Evolutionary conservation across 1,140 invertebrate genomes (phyloP), one percentile per base, ranked within the genome.

Genomic region (Riptortus pedestris): DNA sequence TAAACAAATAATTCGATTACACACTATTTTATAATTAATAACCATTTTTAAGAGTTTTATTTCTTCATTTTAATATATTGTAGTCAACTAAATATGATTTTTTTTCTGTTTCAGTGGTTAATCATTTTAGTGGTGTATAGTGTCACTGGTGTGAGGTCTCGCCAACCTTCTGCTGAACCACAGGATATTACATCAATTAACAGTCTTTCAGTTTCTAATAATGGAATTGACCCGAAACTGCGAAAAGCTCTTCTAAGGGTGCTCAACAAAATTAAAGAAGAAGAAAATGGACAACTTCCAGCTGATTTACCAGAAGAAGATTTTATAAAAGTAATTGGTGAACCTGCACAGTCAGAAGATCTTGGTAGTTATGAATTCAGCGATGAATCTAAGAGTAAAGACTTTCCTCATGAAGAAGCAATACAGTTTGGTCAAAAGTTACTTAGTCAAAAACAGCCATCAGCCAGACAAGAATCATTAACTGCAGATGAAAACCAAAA

Each of bases 211-310:
- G 65, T 69, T 3, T 33, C 24, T 26, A 74, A 80, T 7, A 79
- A 81, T 2, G 76, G 83, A 0, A 69, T 87, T 47, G 85, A 87
- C 73, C 85, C 84, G 38, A 83, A 81, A 47, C 77, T 87, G 52
- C 75, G 85, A 4, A 82, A 82, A 73, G 85, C 85, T 1, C 72
- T 87, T n/a, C 72, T 87, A 11, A 82, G 82, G 71, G 85, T 85
- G 1, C 74, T 87, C 0, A 82, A 80, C 48, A 83, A 86, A 66
- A 72, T 87, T 31, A 71, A 71, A 16, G 70, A 74, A 0, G 71
- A 71, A n/a, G 70, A 73, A 0, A 65, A 66, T 11, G 14, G 33
- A 3, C 9, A 4, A 2, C 24, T 62, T 1, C 52, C 62, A n/a
- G 48, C 16, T 18, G 64, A 61, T 26, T 20, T 65, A 20, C 20